Evolutionary conservation across 1,140 invertebrate genomes (phyloP).

Genomic region (Scaptodrosophila lebanonensis): DNA sequence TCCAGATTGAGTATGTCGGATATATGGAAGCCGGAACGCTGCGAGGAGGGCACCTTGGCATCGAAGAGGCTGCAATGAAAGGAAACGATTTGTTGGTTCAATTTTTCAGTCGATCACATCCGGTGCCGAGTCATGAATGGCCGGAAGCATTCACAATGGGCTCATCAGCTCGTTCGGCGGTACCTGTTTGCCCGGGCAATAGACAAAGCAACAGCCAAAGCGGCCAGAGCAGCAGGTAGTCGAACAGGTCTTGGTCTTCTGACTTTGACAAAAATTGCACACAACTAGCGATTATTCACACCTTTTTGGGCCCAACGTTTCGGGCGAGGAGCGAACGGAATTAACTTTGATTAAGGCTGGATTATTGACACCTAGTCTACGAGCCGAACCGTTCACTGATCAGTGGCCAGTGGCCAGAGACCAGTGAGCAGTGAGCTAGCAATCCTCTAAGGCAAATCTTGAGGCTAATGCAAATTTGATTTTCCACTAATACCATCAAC

Average conservation of each 20-base stretch:
- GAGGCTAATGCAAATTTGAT: slow-evolving; percentile 61
- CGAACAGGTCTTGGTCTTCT: slow-evolving; percentile 23
- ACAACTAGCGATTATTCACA: slow-evolving; percentile 2
- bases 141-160: slow-evolving; percentile 45
- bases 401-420: not conserved
- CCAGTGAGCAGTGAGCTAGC: not conserved
- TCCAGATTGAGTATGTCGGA: slow-evolving; percentile 86
- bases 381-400: not conserved
- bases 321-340: slow-evolving; percentile 11
- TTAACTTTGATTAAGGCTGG: slow-evolving; percentile 71
- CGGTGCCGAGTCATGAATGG: slow-evolving; percentile 47
- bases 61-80: slow-evolving; percentile 64
- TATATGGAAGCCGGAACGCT: slow-evolving; percentile 85
- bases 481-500: slow-evolving; percentile 72
- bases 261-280: slow-evolving; percentile 49
- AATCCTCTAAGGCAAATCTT: not conserved
- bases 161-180: not conserved
- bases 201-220: no score
- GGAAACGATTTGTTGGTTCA: no score
- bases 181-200: no score
- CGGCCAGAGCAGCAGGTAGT: no score
- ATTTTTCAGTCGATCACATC: no score
- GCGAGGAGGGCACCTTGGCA: slow-evolving; percentile 75
- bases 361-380: slow-evolving; percentile 63
- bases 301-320: no score